Evolutionary conservation across 2,113 vertebrate genomes (phyloP).

Genomic region (Todiramphus saurophagus): DNA sequence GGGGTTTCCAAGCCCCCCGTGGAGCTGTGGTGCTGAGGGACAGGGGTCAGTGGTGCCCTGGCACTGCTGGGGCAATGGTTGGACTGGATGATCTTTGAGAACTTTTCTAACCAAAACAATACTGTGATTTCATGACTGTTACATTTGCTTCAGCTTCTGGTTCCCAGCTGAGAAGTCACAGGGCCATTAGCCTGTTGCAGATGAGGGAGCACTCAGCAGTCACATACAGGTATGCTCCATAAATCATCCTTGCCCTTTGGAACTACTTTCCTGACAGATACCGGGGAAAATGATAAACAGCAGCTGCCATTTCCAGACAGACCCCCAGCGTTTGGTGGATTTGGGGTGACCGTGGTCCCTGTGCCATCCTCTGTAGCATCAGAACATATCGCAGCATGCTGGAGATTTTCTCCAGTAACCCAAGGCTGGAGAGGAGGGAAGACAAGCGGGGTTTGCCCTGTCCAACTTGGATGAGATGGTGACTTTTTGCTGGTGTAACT

Average conservation of each 20-base stretch:
- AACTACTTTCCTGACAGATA: not conserved
- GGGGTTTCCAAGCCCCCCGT: too few relatives aligned
- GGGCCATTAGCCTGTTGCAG: not conserved
- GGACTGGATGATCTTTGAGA: too few relatives aligned
- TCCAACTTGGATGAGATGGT: fast-evolving
- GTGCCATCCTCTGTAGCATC: not conserved
- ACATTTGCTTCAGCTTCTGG: not conserved
- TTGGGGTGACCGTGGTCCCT: too few relatives aligned
- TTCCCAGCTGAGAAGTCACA: not conserved
- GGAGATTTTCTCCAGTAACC: not conserved
- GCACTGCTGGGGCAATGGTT: too few relatives aligned
- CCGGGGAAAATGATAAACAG: not conserved
- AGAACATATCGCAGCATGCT: fast-evolving
- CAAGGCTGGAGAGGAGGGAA: not conserved
- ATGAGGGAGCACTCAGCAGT: not conserved
- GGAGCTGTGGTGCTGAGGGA: too few relatives aligned
- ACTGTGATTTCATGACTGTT: too few relatives aligned
- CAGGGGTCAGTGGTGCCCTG: too few relatives aligned
- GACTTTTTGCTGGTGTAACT: not conserved
- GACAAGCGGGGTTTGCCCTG: not conserved
- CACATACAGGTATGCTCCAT: not conserved
- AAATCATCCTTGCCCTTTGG: not conserved
- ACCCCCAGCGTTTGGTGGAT: too few relatives aligned
- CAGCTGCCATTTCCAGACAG: not conserved
- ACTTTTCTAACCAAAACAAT: too few relatives aligned